These are phyloP conservation scores for Psilopogon haemacephalus DNA, from an alignment of 2,113 vertebrate genomes.

Conservation along the genomic window DNA sequence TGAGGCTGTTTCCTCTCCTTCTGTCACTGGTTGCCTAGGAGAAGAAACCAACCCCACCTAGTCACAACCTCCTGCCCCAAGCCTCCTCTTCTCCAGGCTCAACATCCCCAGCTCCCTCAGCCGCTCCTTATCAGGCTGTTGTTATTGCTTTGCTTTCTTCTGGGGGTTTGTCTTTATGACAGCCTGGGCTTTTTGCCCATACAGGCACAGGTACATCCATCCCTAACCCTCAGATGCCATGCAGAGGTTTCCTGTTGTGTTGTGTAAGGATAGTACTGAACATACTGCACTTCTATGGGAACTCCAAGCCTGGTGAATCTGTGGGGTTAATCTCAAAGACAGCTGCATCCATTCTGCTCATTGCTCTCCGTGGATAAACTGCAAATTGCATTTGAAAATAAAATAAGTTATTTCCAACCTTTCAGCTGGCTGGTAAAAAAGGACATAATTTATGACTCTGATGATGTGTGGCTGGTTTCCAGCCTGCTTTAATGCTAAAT, in stretches of 20 bases:
- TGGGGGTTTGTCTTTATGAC: background rate
- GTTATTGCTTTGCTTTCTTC: background rate
- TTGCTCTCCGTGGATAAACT: slow-evolving; percentile 69
- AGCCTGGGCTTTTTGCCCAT: background rate
- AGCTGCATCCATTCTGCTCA: slow-evolving; percentile 76
- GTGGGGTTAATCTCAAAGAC: slow-evolving; percentile 73
- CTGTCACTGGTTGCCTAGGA: too few relatives aligned
- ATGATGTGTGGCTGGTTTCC: slow-evolving; percentile 21
- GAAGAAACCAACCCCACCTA: too few relatives aligned
- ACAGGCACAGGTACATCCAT: background rate
- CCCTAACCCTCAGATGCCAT: background rate
- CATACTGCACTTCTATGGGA: background rate
- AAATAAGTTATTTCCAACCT: slow-evolving; percentile 69
- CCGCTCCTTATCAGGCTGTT: too few relatives aligned
- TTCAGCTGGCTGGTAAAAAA: slow-evolving; percentile 66
- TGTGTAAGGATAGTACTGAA: background rate
- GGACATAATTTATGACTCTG: slow-evolving; percentile 25
- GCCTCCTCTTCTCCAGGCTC: too few relatives aligned
- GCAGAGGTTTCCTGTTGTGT: background rate
- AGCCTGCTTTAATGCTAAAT: slow-evolving; percentile 22
- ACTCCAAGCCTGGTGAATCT: background rate
- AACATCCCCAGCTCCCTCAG: too few relatives aligned
- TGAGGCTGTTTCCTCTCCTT: too few relatives aligned
- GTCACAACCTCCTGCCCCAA: too few relatives aligned
- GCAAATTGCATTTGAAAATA: slow-evolving; percentile 77